A percentile compares a stretch with the other conserved stretches of the same genome.
Evolutionary conservation across 1,140 invertebrate species (phyloP).

Genomic region (Bactericera cockerelli): DNA sequence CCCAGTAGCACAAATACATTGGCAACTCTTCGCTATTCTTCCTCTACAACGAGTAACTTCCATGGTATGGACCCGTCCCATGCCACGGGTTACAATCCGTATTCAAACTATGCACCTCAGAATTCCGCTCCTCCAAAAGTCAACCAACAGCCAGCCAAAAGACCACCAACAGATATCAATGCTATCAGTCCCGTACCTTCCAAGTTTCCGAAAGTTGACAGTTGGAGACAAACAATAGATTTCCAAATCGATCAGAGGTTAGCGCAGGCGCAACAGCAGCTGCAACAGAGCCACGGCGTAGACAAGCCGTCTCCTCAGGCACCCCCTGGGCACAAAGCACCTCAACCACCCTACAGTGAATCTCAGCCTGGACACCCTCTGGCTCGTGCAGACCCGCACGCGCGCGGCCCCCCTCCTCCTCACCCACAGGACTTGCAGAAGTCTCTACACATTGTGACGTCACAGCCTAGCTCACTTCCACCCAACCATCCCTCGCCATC

Average conservation of each 20-base stretch:
- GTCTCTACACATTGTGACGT: not conserved
- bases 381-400: not conserved
- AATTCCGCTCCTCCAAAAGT: no score
- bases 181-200: conserved; percentile 23
- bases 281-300: conserved; percentile 14
- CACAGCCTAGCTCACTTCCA: not conserved
- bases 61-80: no score
- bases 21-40: no score
- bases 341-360: no score
- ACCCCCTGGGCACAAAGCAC: not conserved
- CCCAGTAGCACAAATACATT: no score
- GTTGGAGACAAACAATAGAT: conserved; percentile 36
- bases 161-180: conserved; percentile 9
- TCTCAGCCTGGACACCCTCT: not conserved
- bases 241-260: conserved; percentile 38
- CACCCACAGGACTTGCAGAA: not conserved
- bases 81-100: no score
- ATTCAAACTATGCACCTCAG: no score
- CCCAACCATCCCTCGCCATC: not conserved
- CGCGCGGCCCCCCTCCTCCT: not conserved
- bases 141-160: conserved; percentile 1
- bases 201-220: conserved; percentile 33
- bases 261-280: conserved; percentile 15
- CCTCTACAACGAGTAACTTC: no score
- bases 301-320: not conserved